Evolutionary conservation across 2,888 invertebrate genomes (phyloP), one percentile per base, ranked within the genome.

Genomic region (Melikaiella ostensackeni): DNA sequence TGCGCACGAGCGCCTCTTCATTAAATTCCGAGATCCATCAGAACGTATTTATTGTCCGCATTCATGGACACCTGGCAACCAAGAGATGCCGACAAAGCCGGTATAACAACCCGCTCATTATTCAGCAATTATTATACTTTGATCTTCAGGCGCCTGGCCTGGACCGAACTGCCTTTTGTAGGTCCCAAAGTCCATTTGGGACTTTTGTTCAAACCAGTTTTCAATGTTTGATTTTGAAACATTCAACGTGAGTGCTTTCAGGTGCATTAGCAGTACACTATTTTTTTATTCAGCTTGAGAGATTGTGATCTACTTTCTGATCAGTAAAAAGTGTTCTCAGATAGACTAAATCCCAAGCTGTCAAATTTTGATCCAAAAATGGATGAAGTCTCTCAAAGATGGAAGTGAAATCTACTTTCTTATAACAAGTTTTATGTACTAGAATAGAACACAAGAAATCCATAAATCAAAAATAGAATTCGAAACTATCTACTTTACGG

Each of bases 11-110:
- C 75, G 78, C 78, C 79, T 84, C 79, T 84, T 83, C 84, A 81
- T 84, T 84, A 84, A 81, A 84, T 82, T 82, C 84, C 79, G 81
- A 82, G 82, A 82, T 84, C 82, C 84, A 79, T 70, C 80, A 82
- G 66, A 62, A 66, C 74, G 77, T 78, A 82, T 84, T 82, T 66
- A 66, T 66, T 66, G 66, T 66, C 66, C 35, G 66, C 66, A 66
- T 66, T 66, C 66, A 66, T 42, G 66, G 66, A 66, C 66, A 66
- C 66, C 66, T 66, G 66, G 66, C 66, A 66, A 66, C 66, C 66
- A 27, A 66, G 46, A 70, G 70, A 50, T 70, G 70, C 70, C 70
- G 70, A 70, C 70, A 70, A 70, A 50, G 50, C 50, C 11, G 4
- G 11, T n/a, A 63, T 63, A 63, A 33, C 66, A 27, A 70, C 30